Evolutionary conservation across 2,888 invertebrate genomes (phyloP).

Genomic region (Xestia c-nigrum): DNA sequence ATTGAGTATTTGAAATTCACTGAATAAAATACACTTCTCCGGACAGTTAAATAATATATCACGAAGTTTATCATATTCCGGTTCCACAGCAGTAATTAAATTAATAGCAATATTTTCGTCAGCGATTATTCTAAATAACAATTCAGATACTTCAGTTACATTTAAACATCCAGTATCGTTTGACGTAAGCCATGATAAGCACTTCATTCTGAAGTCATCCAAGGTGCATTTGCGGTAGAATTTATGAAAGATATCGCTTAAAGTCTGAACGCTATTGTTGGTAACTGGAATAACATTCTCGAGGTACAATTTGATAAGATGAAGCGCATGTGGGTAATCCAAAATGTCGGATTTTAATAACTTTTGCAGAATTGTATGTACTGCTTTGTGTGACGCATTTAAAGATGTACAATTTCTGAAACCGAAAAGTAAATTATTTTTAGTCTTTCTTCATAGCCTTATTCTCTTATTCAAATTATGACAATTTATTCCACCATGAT

Average conservation of each 20-base stretch:
- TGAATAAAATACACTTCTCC: conserved; percentile 81
- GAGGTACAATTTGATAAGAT: conserved; percentile 82
- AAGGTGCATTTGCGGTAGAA: conserved; percentile 82
- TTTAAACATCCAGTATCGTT: conserved; percentile 71
- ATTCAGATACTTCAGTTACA: conserved; percentile 66
- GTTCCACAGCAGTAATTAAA: conserved; percentile 5
- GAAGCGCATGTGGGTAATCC: conserved; percentile 77
- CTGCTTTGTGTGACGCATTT: conserved; percentile 74
- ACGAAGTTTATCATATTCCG: conserved; percentile 68
- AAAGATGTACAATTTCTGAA: conserved; percentile 80
- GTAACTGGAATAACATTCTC: conserved; percentile 85
- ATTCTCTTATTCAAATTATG: neutral
- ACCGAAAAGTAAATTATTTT: conserved; percentile 43
- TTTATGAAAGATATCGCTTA: conserved; percentile 76
- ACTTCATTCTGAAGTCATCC: conserved; percentile 74
- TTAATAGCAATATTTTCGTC: conserved; percentile 78
- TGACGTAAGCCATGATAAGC: conserved; percentile 79
- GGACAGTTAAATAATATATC: conserved; percentile 77
- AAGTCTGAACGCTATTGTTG: conserved; percentile 76
- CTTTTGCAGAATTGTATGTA: conserved; percentile 80
- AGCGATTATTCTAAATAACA: conserved; percentile 78
- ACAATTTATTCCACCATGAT: neutral
- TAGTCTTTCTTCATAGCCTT: neutral
- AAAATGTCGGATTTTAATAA: conserved; percentile 76
- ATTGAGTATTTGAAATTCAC: conserved; percentile 80